phyloP scores from a whole-genome alignment of 1,140 invertebrate genomes.

The Papilio aristodemus region DNA sequence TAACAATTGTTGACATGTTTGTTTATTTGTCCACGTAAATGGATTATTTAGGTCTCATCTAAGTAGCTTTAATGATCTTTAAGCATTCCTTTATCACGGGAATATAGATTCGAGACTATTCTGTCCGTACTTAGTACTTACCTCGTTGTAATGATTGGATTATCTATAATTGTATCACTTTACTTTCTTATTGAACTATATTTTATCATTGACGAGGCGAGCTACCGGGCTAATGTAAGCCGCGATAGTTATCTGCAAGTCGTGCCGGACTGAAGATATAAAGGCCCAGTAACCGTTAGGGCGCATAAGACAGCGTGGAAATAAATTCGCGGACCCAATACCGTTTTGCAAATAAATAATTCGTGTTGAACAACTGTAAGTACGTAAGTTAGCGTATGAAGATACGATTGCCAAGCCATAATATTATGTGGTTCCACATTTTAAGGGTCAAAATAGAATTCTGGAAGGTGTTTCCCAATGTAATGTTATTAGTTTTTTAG shows the following conservation, averaged over 20 bases:
- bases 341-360: slow-evolving; percentile 25
- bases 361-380: background rate
- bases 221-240: slow-evolving; percentile 29
- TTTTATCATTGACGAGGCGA: slow-evolving; percentile 5
- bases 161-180: background rate
- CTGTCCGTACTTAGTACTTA: background rate
- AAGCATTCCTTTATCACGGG: no score
- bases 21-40: background rate
- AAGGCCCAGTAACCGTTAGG: slow-evolving; percentile 28
- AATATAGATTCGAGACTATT: background rate
- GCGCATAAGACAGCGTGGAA: slow-evolving; percentile 23
- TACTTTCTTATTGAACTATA: slow-evolving; percentile 23
- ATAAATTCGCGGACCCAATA: slow-evolving; percentile 26
- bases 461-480: no score
- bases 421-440: no score
- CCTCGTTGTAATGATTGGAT: background rate
- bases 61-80: background rate
- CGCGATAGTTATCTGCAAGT: slow-evolving; percentile 15
- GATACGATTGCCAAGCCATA: background rate
- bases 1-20: background rate
- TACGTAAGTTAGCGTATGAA: background rate
- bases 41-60: background rate
- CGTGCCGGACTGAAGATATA: slow-evolving; percentile 29
- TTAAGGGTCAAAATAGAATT: no score
- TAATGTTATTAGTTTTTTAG: no score